phyloP scores from a whole-genome alignment of 2,888 invertebrate species.

The Xanthia icteritia region DNA sequence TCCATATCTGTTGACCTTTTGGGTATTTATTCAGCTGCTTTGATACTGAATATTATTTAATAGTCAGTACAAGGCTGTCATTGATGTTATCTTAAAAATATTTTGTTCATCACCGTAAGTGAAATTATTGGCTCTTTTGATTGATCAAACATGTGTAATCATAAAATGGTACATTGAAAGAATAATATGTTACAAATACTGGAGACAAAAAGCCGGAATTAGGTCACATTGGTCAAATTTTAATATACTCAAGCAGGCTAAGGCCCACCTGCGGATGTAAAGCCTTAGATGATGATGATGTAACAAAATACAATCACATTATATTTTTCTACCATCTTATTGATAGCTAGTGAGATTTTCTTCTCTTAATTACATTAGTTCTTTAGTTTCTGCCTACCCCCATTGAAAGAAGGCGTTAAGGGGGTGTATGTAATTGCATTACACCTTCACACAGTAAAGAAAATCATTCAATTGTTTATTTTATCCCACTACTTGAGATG shows the following conservation, averaged over 20 bases:
- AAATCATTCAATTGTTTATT: slow-evolving; percentile 12
- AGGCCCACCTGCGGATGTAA: neutral
- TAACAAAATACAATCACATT: neutral
- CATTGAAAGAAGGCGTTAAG: neutral
- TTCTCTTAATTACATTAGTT: neutral
- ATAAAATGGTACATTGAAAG: neutral
- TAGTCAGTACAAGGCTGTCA: slow-evolving; percentile 35
- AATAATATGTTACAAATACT: neutral
- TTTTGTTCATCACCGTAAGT: neutral
- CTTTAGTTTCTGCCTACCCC: neutral
- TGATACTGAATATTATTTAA: slow-evolving; percentile 17
- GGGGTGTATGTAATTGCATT: neutral
- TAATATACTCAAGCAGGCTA: too few species aligned
- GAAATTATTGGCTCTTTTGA: slow-evolving; percentile 12
- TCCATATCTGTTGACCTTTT: slow-evolving; percentile 58
- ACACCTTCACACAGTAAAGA: neutral
- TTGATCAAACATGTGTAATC: neutral
- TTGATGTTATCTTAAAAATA: slow-evolving; percentile 28
- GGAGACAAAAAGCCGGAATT: neutral
- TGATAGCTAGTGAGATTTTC: neutral
- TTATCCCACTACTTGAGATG: slow-evolving; percentile 9
- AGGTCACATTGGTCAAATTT: neutral
- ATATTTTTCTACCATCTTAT: neutral
- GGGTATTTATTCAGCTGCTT: slow-evolving; percentile 1
- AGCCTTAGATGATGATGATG: neutral